Evolutionary conservation across 2,888 invertebrate genomes (phyloP), one percentile per base, ranked within the genome.

Genomic region (Campoletis raptor): DNA sequence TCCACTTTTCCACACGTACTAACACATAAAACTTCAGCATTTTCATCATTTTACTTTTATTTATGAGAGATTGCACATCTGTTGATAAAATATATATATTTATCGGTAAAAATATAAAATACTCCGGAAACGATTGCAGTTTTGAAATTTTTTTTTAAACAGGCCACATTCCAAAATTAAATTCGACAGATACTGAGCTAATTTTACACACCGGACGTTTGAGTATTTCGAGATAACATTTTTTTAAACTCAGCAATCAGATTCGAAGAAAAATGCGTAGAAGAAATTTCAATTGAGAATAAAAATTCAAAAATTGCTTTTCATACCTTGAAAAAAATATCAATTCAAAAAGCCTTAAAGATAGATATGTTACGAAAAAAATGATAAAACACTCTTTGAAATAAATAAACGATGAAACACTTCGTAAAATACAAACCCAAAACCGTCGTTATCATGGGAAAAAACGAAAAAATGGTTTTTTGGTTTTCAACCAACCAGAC

Each of bases 1-100:
- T 72, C 70, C 70, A 18, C 48, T 45, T 72, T 45, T 8, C 30
- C 48, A 70, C 37, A 66, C 40, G 15, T n/a, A 67, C 24, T 48
- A 8, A 70, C 36, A 24, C 70, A 48, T 12, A 61, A n/a, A 52
- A 73, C n/a, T 9, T n/a, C n/a, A 54, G 52, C 15, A 21, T 54
- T 73, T 15, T 24, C 9, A 66, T 15, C 7, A 21, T 72, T 72
- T 10, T n/a, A n/a, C 54, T 21, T 54, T 54, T 52, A 54, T n/a
- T n/a, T n/a, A n/a, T n/a, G n/a, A n/a, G n/a, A n/a, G n/a, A n/a
- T 52, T n/a, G 7, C 12, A 10, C 54, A 37, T 54, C 52, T 48
- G 45, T 24, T 48, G 30, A 30, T 24, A 24, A 45, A 15, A 70
- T 12, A 18, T 15, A 10, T 24, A 24, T n/a, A 8, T 24, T 70